phyloP scores from a whole-genome alignment of 2,113 vertebrate genomes.

The Tinamus guttatus region DNA sequence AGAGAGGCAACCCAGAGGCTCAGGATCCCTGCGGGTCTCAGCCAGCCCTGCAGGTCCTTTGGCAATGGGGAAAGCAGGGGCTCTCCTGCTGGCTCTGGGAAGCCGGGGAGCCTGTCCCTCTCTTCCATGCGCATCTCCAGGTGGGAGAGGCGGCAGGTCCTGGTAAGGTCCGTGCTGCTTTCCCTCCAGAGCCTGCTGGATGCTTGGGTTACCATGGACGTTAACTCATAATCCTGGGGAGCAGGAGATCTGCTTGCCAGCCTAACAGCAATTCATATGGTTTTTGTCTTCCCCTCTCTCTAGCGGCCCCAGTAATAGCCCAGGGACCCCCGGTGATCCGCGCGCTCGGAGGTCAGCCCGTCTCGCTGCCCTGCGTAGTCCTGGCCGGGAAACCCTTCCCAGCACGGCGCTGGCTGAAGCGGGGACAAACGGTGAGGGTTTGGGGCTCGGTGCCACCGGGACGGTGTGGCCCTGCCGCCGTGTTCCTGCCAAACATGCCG shows the following conservation, averaged over 20 bases:
- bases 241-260: neutral
- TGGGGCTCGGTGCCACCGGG: fast-evolving
- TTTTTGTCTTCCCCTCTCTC: neutral
- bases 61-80: too few relatives aligned
- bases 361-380: slow-evolving; percentile 87
- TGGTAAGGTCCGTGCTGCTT: neutral
- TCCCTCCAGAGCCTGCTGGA: too few relatives aligned
- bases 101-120: neutral
- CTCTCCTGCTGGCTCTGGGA: neutral
- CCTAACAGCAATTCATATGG: neutral
- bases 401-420: slow-evolving; percentile 85
- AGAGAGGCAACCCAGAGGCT: neutral
- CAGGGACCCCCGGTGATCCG: slow-evolving; percentile 75
- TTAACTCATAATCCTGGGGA: neutral
- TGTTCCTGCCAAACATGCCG: neutral
- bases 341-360: slow-evolving; percentile 79
- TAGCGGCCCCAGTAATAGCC: slow-evolving; percentile 86
- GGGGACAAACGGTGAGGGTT: slow-evolving; percentile 80
- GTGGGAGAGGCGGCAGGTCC: neutral
- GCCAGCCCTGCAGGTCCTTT: too few relatives aligned
- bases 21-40: too few relatives aligned
- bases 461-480: fast-evolving
- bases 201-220: neutral
- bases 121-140: too few relatives aligned
- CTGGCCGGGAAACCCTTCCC: slow-evolving; percentile 87